These are phyloP conservation scores for Probaryconus sp. DNA, from an alignment of 1,140 invertebrate genomes.

Conservation along the genomic window DNA sequence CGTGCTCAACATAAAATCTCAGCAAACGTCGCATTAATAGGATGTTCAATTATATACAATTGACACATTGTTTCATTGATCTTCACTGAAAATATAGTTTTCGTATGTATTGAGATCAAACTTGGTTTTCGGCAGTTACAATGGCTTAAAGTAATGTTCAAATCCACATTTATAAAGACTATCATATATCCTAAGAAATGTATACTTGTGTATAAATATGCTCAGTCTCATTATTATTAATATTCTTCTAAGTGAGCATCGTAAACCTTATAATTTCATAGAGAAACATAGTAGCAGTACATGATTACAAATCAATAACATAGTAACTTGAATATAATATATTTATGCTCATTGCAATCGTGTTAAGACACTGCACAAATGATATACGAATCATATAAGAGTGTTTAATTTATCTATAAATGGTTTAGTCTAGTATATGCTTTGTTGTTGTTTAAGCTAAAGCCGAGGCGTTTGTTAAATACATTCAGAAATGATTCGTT, in stretches of 20 bases:
- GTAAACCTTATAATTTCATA: conserved; percentile 5
- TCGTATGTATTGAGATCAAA: conserved; percentile 37
- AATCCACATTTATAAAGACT: conserved; percentile 28
- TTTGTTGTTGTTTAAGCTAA: too few relatives aligned
- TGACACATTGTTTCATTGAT: conserved; percentile 13
- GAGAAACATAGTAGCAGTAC: not conserved
- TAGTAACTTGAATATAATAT: too few relatives aligned
- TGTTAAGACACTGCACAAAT: too few relatives aligned
- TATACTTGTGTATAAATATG: conserved; percentile 40
- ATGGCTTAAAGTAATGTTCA: conserved; percentile 29
- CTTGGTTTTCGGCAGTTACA: conserved; percentile 41
- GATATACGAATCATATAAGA: too few relatives aligned
- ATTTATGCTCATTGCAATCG: too few relatives aligned
- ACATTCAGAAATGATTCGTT: conserved; percentile 25
- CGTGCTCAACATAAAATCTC: conserved; percentile 67
- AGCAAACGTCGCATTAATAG: conserved; percentile 47
- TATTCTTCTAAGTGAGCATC: conserved; percentile 48
- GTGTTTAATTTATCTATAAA: too few relatives aligned
- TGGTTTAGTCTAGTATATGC: too few relatives aligned
- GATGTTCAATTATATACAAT: conserved; percentile 20
- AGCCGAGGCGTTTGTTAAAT: not conserved
- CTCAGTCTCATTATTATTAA: conserved; percentile 52
- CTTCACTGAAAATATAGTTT: conserved; percentile 23
- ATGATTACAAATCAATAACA: too few relatives aligned
- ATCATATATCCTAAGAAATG: conserved; percentile 22